phyloP scores from a whole-genome alignment of 2,888 invertebrate genomes.

The Alloscopus bannaensis region DNA sequence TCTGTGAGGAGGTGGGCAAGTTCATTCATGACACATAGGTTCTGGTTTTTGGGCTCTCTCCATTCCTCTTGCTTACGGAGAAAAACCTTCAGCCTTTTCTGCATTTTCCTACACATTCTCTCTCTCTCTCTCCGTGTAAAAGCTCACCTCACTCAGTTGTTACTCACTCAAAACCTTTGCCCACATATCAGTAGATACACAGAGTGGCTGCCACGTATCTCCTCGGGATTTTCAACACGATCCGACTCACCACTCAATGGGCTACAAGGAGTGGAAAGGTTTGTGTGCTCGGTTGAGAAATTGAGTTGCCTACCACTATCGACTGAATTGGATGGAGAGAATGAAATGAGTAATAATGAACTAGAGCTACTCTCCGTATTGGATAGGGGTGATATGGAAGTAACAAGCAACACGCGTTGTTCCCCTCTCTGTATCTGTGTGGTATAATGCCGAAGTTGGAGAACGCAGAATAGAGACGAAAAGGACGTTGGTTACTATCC shows the following conservation, averaged over 20 bases:
- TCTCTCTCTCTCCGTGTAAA: too few species aligned
- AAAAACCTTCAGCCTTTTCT: conserved; percentile 14
- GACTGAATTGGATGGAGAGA: conserved; percentile 37
- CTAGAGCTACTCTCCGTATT: too few species aligned
- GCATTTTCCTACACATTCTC: background rate
- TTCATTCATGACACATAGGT: conserved; percentile 69
- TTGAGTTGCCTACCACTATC: conserved; percentile 8
- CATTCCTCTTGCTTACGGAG: background rate
- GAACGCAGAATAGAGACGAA: conserved; percentile 30
- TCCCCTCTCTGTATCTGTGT: too few species aligned
- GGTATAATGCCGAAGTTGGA: too few species aligned
- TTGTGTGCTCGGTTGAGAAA: background rate
- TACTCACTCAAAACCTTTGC: conserved; percentile 5
- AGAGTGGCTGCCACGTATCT: too few species aligned
- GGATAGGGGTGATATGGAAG: conserved; percentile 52
- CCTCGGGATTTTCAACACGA: too few species aligned
- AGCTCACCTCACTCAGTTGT: conserved; percentile 2
- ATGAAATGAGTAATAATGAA: conserved; percentile 53
- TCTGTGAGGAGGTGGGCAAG: conserved; percentile 57
- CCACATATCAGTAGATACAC: too few species aligned
- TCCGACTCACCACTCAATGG: background rate
- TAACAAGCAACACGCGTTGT: conserved; percentile 39
- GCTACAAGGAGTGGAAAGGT: background rate
- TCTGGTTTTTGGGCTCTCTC: conserved; percentile 37
- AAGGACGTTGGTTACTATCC: conserved; percentile 26